phyloP scores from a whole-genome alignment of 2,888 invertebrate species.

The Drosophila fulvimacula region DNA sequence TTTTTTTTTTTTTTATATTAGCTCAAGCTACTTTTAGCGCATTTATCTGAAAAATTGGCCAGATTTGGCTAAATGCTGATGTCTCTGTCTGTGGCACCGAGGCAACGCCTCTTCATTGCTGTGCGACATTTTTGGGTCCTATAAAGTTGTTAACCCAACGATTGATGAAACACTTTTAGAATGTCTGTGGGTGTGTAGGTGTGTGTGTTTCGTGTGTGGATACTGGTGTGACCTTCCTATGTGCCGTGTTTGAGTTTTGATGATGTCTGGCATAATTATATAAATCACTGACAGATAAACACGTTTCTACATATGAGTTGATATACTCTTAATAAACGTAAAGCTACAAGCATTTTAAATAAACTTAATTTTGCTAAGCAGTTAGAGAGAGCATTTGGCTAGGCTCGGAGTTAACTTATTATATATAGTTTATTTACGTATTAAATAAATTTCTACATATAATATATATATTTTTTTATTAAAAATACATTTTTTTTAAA shows the following conservation, averaged over 20 bases:
- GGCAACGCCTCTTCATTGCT: conserved; percentile 22
- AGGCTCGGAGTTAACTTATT: too few species aligned
- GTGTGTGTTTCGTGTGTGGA: neutral
- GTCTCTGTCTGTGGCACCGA: conserved; percentile 14
- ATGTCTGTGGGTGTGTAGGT: neutral
- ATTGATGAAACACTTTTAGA: conserved; percentile 44
- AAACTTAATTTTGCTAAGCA: neutral
- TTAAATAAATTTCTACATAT: too few species aligned
- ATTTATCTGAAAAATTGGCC: conserved; percentile 53
- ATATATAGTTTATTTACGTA: too few species aligned
- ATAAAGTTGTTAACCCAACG: conserved; percentile 44
- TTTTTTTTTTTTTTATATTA: neutral
- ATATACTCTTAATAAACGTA: neutral
- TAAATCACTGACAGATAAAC: conserved; percentile 24
- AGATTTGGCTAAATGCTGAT: conserved; percentile 48
- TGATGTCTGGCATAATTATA: conserved; percentile 35
- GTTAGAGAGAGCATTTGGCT: neutral
- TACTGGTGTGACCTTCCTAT: neutral
- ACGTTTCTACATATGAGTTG: neutral
- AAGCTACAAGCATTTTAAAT: neutral
- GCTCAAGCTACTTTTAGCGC: conserved; percentile 29
- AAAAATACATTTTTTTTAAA: too few species aligned
- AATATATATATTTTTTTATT: too few species aligned
- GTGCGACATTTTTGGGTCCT: conserved; percentile 3
- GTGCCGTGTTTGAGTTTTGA: conserved; percentile 13